phyloP scores from a whole-genome alignment of 53 echinoderm and acorn worm species.

The Holothuria leucospilota region DNA sequence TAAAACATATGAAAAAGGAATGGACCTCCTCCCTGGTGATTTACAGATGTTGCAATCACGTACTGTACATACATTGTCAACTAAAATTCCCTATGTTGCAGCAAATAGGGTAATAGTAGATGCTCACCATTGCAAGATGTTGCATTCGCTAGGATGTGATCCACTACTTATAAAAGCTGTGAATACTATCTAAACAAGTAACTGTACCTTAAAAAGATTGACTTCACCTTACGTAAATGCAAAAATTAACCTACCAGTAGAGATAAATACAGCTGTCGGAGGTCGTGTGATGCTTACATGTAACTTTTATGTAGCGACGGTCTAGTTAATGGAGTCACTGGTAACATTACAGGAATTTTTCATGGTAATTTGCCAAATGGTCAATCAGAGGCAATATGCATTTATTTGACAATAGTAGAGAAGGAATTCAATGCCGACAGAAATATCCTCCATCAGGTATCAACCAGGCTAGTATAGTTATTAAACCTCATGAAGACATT shows the following conservation, averaged over 20 bases:
- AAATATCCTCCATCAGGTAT: conserved; percentile 32
- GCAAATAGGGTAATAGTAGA: conserved; percentile 62
- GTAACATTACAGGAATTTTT: no score
- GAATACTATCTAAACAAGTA: background rate
- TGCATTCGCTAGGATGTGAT: conserved; percentile 35
- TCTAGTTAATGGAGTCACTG: no score
- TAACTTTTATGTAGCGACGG: no score
- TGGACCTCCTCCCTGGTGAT: conserved; percentile 50
- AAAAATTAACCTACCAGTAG: background rate
- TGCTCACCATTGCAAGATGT: conserved; percentile 45
- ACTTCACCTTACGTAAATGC: conserved; percentile 1
- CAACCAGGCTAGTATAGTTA: background rate
- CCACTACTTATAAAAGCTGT: conserved; percentile 35
- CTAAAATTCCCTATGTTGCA: conserved; percentile 50
- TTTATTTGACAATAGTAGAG: no score
- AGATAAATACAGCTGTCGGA: conserved; percentile 39
- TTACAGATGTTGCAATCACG: conserved; percentile 53
- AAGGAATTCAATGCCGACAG: no score
- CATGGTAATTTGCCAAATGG: no score
- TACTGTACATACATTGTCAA: conserved; percentile 50
- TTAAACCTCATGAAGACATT: conserved; percentile 28
- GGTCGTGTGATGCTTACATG: no score
- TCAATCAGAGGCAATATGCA: no score
- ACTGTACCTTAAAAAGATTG: background rate
- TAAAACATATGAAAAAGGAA: conserved; percentile 46